These are phyloP conservation scores for Magallana angulata DNA, from an alignment of 1,140 invertebrate species.

Conservation along the genomic window DNA sequence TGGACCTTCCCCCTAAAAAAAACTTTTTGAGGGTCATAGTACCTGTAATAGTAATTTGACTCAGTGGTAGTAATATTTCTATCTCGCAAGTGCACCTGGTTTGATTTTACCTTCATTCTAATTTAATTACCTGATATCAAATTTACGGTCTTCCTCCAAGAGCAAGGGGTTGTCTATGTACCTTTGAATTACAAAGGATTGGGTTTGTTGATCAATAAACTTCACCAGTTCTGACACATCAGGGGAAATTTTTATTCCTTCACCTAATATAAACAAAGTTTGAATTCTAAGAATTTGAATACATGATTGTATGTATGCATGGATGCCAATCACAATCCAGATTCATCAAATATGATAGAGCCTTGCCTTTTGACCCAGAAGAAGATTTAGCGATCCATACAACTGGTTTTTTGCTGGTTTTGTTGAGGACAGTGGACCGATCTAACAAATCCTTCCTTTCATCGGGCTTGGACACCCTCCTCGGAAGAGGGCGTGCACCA, in stretches of 20 bases:
- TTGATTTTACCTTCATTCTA: too few relatives aligned
- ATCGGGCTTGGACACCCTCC: slow-evolving; percentile 60
- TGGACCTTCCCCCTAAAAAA: too few relatives aligned
- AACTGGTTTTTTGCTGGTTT: slow-evolving; percentile 49
- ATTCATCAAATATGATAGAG: not conserved
- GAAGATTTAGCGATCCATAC: slow-evolving; percentile 71
- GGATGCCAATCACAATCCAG: not conserved
- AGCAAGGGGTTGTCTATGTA: slow-evolving; percentile 68
- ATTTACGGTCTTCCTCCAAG: slow-evolving; percentile 65
- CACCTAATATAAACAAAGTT: slow-evolving; percentile 59
- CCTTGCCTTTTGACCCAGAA: slow-evolving; percentile 67
- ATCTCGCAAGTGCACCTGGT: too few relatives aligned
- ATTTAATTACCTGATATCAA: slow-evolving; percentile 69
- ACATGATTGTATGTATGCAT: not conserved
- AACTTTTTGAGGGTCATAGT: too few relatives aligned
- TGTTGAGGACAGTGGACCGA: slow-evolving; percentile 26
- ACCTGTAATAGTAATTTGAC: too few relatives aligned
- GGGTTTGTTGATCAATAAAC: slow-evolving; percentile 63
- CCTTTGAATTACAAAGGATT: slow-evolving; percentile 67
- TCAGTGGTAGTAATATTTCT: too few relatives aligned
- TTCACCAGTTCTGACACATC: slow-evolving; percentile 62
- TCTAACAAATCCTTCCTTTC: slow-evolving; percentile 64
- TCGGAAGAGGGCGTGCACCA: slow-evolving; percentile 21
- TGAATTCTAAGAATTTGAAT: not conserved
- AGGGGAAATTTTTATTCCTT: slow-evolving; percentile 69